A percentile compares a stretch with the other conserved stretches of the same genome.
These are phyloP conservation scores for Nasua narica DNA, from an alignment of 2,797 vertebrate genomes.

Conservation along the genomic window DNA sequence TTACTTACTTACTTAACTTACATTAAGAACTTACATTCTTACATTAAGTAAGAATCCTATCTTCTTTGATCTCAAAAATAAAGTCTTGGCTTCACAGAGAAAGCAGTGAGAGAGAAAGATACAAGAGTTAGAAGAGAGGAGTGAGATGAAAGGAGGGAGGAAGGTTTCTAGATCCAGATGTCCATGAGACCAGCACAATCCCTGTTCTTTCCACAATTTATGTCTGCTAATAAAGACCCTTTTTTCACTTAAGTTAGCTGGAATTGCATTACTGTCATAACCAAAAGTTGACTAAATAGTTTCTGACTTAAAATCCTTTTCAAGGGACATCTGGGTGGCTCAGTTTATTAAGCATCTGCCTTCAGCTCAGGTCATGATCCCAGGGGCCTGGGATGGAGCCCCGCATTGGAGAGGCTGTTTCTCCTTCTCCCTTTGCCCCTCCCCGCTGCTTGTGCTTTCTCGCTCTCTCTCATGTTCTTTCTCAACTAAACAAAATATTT, in stretches of 20 bases:
- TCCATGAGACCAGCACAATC: not conserved
- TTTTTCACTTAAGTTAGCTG: not conserved
- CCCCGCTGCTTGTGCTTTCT: not conserved
- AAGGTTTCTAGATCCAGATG: not conserved
- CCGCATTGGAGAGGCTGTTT: not conserved
- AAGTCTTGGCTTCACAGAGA: not conserved
- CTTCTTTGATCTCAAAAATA: not conserved
- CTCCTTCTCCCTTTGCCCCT: not conserved
- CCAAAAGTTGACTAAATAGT: not conserved
- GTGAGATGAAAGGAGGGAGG: not conserved
- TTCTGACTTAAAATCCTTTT: not conserved
- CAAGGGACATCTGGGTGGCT: not conserved
- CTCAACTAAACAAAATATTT: not conserved
- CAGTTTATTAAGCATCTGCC: not conserved
- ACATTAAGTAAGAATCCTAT: not conserved
- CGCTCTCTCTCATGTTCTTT: not conserved
- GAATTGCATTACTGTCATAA: not conserved
- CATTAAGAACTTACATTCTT: too few species aligned
- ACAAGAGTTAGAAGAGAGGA: not conserved
- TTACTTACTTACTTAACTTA: too few species aligned
- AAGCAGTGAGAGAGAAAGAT: not conserved
- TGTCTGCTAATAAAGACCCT: not conserved
- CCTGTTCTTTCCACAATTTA: not conserved
- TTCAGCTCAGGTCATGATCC: not conserved
- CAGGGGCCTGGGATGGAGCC: not conserved